Percentiles rank a stretch among this genome's conserved stretches.
These are phyloP conservation scores for Horisme vitalbata DNA, from an alignment of 2,888 invertebrate species.

Conservation along the genomic window DNA sequence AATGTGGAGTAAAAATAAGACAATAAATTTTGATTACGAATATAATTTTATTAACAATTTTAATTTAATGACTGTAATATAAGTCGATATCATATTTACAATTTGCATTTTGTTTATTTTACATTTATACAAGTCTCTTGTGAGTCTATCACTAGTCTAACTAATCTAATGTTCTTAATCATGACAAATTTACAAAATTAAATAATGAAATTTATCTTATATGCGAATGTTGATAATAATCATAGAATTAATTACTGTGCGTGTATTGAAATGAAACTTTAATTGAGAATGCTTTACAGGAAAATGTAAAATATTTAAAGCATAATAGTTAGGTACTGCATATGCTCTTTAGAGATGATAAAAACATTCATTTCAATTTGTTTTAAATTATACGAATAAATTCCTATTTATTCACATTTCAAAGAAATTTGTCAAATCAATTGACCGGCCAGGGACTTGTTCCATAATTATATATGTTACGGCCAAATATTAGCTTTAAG, in stretches of 20 bases:
- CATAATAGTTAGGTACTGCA: too few species aligned
- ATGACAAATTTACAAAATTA: conserved; percentile 42
- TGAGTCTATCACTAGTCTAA: conserved; percentile 37
- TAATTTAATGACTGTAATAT: conserved; percentile 82
- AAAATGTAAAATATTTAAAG: too few species aligned
- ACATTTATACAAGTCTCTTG: conserved; percentile 79
- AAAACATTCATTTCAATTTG: too few species aligned
- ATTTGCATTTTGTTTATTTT: conserved; percentile 67
- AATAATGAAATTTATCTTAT: conserved; percentile 26
- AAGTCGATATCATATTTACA: conserved; percentile 81
- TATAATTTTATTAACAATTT: conserved; percentile 83
- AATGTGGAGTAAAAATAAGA: conserved; percentile 47
- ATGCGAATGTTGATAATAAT: conserved; percentile 6
- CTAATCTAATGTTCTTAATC: conserved; percentile 37
- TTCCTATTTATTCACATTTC: too few species aligned
- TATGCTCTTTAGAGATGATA: too few species aligned
- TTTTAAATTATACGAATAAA: too few species aligned
- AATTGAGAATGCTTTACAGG: conserved; percentile 19
- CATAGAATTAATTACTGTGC: conserved; percentile 14
- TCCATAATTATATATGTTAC: too few species aligned
- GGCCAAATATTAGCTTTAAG: too few species aligned
- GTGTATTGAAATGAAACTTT: conserved; percentile 13
- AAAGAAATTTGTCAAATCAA: too few species aligned
- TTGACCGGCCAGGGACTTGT: too few species aligned
- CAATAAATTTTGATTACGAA: conserved; percentile 75